Percentiles rank a stretch among this genome's conserved stretches.
phyloP scores from a whole-genome alignment of 2,888 invertebrate species.

The Caenorhabditis imperialis region DNA sequence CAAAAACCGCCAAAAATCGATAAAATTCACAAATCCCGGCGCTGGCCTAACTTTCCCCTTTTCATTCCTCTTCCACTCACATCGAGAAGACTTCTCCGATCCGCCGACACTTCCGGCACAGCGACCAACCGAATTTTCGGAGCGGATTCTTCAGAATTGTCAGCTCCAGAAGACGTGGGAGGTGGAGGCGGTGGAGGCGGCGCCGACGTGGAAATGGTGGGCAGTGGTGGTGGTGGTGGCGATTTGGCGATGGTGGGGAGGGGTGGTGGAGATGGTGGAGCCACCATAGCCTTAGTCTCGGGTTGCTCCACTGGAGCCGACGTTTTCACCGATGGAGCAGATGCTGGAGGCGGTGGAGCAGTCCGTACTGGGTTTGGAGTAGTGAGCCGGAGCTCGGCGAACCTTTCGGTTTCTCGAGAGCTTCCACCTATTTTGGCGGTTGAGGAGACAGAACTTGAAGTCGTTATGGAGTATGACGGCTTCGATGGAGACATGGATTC shows the following conservation, averaged over 20 bases:
- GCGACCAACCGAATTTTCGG: slow-evolving; percentile 2
- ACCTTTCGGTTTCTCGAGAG: no score
- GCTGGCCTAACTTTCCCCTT: no score
- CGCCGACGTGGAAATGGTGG: neutral
- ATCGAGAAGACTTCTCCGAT: slow-evolving; percentile 35
- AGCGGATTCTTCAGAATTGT: neutral
- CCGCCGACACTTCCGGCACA: slow-evolving; percentile 17
- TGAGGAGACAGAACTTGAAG: no score
- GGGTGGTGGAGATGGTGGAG: slow-evolving; percentile 41
- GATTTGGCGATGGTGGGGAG: slow-evolving; percentile 18
- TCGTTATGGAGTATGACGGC: no score
- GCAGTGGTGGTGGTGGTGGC: slow-evolving; percentile 26
- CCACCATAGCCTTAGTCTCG: neutral
- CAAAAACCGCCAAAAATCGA: no score
- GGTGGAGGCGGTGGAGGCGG: slow-evolving; percentile 28
- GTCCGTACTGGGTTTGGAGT: no score
- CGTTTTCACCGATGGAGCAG: slow-evolving; percentile 3
- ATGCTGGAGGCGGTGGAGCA: neutral
- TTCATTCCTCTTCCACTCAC: no score
- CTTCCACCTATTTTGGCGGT: no score
- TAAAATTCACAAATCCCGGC: no score
- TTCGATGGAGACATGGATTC: slow-evolving; percentile 8
- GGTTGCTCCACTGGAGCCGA: neutral
- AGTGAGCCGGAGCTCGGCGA: no score
- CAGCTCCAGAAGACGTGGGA: slow-evolving; percentile 3